phyloP scores from a whole-genome alignment of 2,888 invertebrate genomes.

The Frankliniella intonsa region DNA sequence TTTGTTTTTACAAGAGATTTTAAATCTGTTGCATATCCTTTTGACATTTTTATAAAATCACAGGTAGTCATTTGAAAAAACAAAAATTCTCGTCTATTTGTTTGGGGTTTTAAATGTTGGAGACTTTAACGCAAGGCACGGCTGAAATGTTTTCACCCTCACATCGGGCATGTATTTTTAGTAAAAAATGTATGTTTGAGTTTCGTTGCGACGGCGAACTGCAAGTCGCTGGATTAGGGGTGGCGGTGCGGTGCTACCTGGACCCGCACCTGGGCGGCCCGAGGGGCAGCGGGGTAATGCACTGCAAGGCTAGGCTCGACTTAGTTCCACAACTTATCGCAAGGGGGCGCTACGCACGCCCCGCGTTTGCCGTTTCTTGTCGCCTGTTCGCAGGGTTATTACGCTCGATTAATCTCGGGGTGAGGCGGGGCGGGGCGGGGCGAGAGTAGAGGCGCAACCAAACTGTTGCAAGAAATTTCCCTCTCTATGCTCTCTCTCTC shows the following conservation, averaged over 20 bases:
- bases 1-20: too few relatives aligned
- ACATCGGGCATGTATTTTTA: too few relatives aligned
- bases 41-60: too few relatives aligned
- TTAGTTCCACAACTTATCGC: background rate
- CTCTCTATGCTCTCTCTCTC: slow-evolving; percentile 31
- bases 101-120: background rate
- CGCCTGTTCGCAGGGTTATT: slow-evolving; percentile 22
- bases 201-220: too few relatives aligned
- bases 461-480: slow-evolving; percentile 22
- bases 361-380: slow-evolving; percentile 11
- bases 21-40: too few relatives aligned
- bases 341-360: too few relatives aligned
- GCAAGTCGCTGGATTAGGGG: too few relatives aligned
- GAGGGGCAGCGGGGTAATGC: background rate
- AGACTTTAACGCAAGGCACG: background rate
- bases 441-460: background rate
- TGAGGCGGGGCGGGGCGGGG: background rate
- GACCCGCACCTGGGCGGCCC: background rate
- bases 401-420: slow-evolving; percentile 17
- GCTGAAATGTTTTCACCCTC: too few relatives aligned
- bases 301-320: background rate
- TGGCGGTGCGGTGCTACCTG: background rate
- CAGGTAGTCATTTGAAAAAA: too few relatives aligned
- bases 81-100: too few relatives aligned
- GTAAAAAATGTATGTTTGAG: too few relatives aligned